A percentile compares a stretch with the other conserved stretches of the same genome.
Conservation (phyloP, 1,140 invertebrate species). For the Antheraea pernyi region DNA sequence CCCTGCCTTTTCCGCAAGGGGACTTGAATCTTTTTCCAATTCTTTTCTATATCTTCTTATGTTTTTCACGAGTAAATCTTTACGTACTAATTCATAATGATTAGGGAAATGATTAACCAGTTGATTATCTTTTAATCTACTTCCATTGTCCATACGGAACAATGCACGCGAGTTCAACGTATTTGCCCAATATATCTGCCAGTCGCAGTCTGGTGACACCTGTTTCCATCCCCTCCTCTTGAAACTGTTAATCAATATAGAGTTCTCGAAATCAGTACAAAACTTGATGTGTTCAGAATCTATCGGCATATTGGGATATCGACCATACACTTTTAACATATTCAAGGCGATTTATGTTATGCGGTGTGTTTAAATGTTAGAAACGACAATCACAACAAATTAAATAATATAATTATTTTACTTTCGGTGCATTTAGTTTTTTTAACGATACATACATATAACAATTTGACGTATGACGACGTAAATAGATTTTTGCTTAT, state of each 20-base stretch:
- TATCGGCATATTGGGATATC: background rate
- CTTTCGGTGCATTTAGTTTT: too few species aligned
- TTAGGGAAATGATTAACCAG: constrained; percentile 96
- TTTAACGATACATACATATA: too few species aligned
- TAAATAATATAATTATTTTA: background rate
- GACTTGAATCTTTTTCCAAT: constrained; percentile 93
- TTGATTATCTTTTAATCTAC: constrained; percentile 93
- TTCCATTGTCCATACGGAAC: constrained; percentile 94
- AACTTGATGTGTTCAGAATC: constrained; percentile 81
- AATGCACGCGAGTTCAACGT: constrained; percentile 93
- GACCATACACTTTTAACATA: background rate
- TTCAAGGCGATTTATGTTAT: background rate
- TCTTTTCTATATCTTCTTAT: constrained; percentile 96
- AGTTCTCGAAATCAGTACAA: constrained; percentile 96
- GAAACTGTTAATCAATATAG: constrained; percentile 94
- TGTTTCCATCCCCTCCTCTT: constrained; percentile 95
- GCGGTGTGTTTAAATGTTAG: background rate
- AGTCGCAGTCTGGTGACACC: constrained; percentile 94
- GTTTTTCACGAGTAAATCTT: constrained; percentile 97
- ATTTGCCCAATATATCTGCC: constrained; percentile 98
- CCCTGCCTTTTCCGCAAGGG: constrained; percentile 87
- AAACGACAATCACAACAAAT: background rate
- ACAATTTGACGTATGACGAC: too few species aligned
- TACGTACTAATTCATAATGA: constrained; percentile 96
- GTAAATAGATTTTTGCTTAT: too few species aligned